These are phyloP conservation scores for Chymomyza fuscimana DNA, from an alignment of 2,888 invertebrate species.

Conservation along the genomic window DNA sequence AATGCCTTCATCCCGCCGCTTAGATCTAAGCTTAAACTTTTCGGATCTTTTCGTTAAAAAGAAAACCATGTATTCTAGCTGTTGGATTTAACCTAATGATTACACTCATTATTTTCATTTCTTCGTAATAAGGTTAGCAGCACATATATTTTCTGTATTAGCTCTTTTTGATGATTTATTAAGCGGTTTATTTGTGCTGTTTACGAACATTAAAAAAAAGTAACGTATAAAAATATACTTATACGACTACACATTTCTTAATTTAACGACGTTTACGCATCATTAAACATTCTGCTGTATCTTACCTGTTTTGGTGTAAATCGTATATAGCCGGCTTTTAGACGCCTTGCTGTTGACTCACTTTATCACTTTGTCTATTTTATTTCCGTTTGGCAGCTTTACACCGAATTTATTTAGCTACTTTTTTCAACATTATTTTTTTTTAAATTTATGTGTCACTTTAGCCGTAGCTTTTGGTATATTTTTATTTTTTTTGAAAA, in stretches of 20 bases:
- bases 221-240: too few relatives aligned
- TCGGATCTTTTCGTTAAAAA: too few relatives aligned
- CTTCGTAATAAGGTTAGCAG: too few relatives aligned
- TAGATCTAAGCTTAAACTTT: too few relatives aligned
- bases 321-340: neutral
- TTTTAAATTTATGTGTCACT: neutral
- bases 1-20: too few relatives aligned
- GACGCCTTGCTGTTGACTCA: neutral
- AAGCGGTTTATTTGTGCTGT: too few relatives aligned
- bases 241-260: neutral
- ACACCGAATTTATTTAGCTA: neutral
- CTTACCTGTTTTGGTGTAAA: conserved; percentile 8
- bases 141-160: too few relatives aligned
- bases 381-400: neutral
- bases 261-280: neutral
- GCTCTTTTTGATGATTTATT: too few relatives aligned
- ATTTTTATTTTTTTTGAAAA: conserved; percentile 15
- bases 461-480: neutral
- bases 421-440: neutral
- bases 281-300: conserved; percentile 3
- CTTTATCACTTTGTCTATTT: neutral
- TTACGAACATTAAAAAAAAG: too few relatives aligned
- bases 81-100: too few relatives aligned
- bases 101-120: too few relatives aligned
- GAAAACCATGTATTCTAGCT: too few relatives aligned